These are phyloP conservation scores for Cassiopea andromeda DNA, from an alignment of 30 jellyfish, hydroid and myxozoan genomes.

Conservation along the genomic window DNA sequence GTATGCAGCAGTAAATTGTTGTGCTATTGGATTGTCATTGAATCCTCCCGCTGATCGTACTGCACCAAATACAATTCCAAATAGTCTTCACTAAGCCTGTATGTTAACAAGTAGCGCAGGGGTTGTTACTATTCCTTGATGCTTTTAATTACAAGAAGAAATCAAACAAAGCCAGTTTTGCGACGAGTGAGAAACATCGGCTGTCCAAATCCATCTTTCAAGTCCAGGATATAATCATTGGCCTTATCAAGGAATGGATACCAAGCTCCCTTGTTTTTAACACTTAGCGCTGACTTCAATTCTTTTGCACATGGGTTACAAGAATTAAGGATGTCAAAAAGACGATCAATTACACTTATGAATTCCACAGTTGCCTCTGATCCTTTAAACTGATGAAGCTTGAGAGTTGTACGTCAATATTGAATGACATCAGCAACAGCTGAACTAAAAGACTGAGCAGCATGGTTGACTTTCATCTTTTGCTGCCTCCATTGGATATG, in stretches of 20 bases:
- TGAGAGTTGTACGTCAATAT: constrained; percentile 37
- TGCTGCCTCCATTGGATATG: too few relatives aligned
- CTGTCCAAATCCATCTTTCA: constrained; percentile 52
- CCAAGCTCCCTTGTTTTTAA: constrained; percentile 49
- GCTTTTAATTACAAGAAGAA: constrained; percentile 65
- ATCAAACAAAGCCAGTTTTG: constrained; percentile 82
- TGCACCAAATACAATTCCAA: constrained; percentile 72
- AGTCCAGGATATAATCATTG: constrained; percentile 15
- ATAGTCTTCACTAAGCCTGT: constrained; percentile 74
- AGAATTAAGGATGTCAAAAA: constrained; percentile 74
- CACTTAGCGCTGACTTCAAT: constrained; percentile 66
- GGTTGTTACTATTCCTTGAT: constrained; percentile 38
- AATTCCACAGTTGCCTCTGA: constrained; percentile 71
- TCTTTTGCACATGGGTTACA: constrained; percentile 83
- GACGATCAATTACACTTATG: constrained; percentile 59
- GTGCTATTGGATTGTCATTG: constrained; percentile 79
- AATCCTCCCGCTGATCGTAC: constrained; percentile 61
- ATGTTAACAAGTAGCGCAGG: constrained; percentile 39
- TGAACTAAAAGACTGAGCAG: too few relatives aligned
- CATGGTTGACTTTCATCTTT: too few relatives aligned
- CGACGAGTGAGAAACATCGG: constrained; percentile 45
- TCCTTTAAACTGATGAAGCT: constrained; percentile 67
- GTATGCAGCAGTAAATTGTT: constrained; percentile 42
- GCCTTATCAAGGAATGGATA: constrained; percentile 64
- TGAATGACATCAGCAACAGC: background rate